Base-by-base conservation (phyloP, 2,797 vertebrate species). In the Myotis pilosus region DNA sequence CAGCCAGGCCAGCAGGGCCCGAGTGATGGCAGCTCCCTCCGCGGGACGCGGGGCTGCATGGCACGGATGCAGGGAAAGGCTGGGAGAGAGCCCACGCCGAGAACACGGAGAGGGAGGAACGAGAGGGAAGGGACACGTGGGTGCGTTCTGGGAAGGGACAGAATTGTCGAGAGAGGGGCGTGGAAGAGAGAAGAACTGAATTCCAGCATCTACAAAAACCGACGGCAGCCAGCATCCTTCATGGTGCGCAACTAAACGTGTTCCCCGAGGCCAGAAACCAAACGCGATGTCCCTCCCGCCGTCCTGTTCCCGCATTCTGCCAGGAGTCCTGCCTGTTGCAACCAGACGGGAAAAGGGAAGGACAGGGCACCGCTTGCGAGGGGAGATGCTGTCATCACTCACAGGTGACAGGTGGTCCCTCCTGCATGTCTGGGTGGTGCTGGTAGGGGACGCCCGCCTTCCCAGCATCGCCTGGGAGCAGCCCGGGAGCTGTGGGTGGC, bases 401-500 rank as follows among this genome's bases (percentile, higher is more conserved):
- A 13, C 38, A 75, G 47, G 23, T 41, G n/a, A 25, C 3, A 36
- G n/a, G 49, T 9, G n/a, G 6, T 60, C 30, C 47, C 47, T 15
- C 97, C 96, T 87, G 94, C 16, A 15, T 78, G 95, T 96, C 96
- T 97, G 93, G 96, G 47, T 69, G 96, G 53, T 62, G 74, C 82
- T 96, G 95, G 81, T 96, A 94, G 96, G 97, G 94, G 92, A 96
- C 69, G 92, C 78, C 91, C 84, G 9, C 19, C n/a, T 82, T 86
- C 96, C 87, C 72, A 55, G 88, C 41, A 49, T 53, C 74, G 74
- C 95, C 95, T 95, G 96, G 97, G 91, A 97, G 92, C 62, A 96
- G 86, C 44, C 44, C 5, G 84, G 83, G 71, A 94, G 72, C 66
- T 93, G 76, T 83, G 96, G 88, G 30, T 95, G 62, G 69, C 76